phyloP scores from a whole-genome alignment of 2,113 vertebrate genomes.

The Festucalex cinctus region DNA sequence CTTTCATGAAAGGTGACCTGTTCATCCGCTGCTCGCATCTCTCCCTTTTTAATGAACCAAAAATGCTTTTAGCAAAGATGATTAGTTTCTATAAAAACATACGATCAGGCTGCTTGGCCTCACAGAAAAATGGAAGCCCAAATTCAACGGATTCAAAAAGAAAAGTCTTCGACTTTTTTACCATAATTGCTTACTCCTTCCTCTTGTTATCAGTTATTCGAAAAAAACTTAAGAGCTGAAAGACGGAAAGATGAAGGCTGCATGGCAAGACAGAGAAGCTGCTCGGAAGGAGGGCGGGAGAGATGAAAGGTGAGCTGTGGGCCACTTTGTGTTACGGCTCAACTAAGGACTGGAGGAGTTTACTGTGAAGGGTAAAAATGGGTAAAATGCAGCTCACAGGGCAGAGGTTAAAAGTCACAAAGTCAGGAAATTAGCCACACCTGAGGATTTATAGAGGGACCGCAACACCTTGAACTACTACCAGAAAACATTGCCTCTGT shows the following conservation, averaged over 20 bases:
- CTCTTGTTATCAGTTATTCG: neutral
- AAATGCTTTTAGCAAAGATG: neutral
- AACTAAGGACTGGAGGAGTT: constrained; percentile 22
- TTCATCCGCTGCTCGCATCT: neutral
- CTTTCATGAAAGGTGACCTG: constrained; percentile 33
- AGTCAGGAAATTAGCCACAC: constrained; percentile 64
- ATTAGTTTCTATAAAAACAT: neutral
- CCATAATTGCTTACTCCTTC: constrained; percentile 27
- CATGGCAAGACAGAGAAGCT: neutral
- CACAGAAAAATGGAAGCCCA: constrained; percentile 35
- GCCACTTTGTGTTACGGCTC: constrained; percentile 40
- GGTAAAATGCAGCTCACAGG: constrained; percentile 25
- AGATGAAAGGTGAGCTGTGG: constrained; percentile 41
- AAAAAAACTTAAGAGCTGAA: constrained; percentile 31
- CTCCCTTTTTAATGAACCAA: too few relatives aligned
- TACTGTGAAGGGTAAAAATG: constrained; percentile 2
- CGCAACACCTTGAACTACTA: constrained; percentile 9
- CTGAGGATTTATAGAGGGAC: constrained; percentile 47
- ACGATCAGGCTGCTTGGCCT: neutral
- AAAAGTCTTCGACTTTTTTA: constrained; percentile 32
- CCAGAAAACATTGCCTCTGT: neutral
- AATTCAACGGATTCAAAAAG: constrained; percentile 18
- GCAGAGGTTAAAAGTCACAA: constrained; percentile 48
- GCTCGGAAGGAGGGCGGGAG: neutral
- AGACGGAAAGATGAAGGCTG: constrained; percentile 5